Evolutionary conservation across 2,113 vertebrate genomes (phyloP).

Genomic region (Entomyzon cyanotis): DNA sequence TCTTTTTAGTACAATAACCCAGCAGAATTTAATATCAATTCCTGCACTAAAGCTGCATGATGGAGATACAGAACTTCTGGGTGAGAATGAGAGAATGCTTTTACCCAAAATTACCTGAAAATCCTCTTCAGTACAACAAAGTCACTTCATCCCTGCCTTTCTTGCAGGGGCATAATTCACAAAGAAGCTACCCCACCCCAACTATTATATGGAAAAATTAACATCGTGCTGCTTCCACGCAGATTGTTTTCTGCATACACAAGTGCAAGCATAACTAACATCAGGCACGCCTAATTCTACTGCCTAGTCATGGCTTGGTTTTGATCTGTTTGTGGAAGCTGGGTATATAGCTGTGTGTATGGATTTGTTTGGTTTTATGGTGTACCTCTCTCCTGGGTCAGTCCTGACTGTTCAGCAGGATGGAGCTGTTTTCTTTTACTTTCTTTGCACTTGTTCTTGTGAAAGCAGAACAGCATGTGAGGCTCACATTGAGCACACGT

Average conservation of each 20-base stretch:
- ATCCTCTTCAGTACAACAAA: neutral
- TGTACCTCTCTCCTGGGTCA: neutral
- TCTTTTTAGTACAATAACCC: neutral
- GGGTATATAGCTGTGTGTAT: accelerated
- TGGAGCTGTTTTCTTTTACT: neutral
- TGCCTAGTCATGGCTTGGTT: neutral
- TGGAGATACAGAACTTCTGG: neutral
- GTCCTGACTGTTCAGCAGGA: neutral
- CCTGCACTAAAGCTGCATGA: neutral
- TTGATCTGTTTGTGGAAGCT: neutral
- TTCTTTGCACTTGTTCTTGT: neutral
- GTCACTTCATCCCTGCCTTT: neutral
- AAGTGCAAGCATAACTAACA: neutral
- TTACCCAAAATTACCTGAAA: neutral
- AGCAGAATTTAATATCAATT: neutral
- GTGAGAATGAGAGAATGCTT: neutral
- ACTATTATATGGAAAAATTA: neutral
- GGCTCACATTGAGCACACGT: neutral
- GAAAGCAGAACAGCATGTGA: neutral
- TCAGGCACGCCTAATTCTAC: neutral
- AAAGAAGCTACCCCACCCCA: neutral
- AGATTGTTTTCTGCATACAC: neutral
- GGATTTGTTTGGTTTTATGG: neutral
- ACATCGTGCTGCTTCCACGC: neutral
- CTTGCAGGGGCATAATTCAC: neutral